Evolutionary conservation across 2,797 vertebrate species (phyloP), one percentile per base, ranked within the genome.

Genomic region (Eulemur coronatus): DNA sequence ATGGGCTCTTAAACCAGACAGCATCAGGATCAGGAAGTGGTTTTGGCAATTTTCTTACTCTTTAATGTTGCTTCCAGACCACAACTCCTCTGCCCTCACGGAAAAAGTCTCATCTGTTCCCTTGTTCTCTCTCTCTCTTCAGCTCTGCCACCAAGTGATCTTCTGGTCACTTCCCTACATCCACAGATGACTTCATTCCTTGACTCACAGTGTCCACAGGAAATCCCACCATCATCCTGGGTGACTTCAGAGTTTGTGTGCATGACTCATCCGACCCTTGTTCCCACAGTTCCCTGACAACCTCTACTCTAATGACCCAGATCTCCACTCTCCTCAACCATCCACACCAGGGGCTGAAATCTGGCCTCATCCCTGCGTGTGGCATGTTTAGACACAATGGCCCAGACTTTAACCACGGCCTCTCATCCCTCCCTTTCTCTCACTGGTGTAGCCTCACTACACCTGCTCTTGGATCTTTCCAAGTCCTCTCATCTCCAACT

Each of bases 101-200:
- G 92, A 59, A 81, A 93, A 94, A 87, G 65, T 87, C 76, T 57
- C 50, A 17, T 57, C 72, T 63, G 4, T 69, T 92, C 78, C 65
- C 90, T 92, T 26, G 38, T 35, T 79, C 50, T 67, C 20, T 55
- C 46, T 33, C 12, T 33, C 12, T 55, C 69, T 79, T n/a, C 86
- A 61, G 4, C 43, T 84, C 63, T 43, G n/a, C 73, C 88, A 50
- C 78, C 86, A 90, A 59, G 61, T 55, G 67, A 57, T 38, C 24
- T 63, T 80, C 63, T 24, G 38, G 87, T 59, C 61, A 85, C 73
- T 90, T 84, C 57, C 38, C 63, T 80, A 7, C 57, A 35, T 43
- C 78, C 67, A 75, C 33, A 7, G 13, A 67, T 97, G 97, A 97
- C 94, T 50, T 97, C 94, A 97, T 50, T 70, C 43, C 76, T 79